phyloP scores from a whole-genome alignment of 2,797 vertebrate genomes.

The Podarcis siculus region DNA sequence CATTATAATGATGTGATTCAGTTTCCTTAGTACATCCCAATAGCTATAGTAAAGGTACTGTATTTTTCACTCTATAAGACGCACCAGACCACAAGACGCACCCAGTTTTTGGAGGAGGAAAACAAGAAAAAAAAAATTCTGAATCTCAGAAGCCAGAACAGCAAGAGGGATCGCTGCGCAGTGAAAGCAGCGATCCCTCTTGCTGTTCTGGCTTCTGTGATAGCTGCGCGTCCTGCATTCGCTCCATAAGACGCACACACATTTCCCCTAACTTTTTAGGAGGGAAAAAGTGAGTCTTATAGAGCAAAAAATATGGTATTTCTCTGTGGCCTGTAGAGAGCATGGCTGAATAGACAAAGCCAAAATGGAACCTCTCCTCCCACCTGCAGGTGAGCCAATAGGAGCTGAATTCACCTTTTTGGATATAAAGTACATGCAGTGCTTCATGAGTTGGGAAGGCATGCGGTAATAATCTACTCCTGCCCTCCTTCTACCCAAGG shows the following conservation, averaged over 20 bases:
- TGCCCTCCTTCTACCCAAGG: slow-evolving; percentile 51
- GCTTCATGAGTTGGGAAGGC: slow-evolving; percentile 25
- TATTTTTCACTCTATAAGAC: too few species aligned
- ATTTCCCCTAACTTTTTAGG: too few species aligned
- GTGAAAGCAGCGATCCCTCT: too few species aligned
- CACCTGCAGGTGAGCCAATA: slow-evolving; percentile 19
- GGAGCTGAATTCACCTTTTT: slow-evolving; percentile 19
- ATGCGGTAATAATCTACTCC: slow-evolving; percentile 28
- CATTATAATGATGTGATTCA: slow-evolving; percentile 1
- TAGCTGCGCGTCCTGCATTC: too few species aligned
- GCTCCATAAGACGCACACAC: too few species aligned
- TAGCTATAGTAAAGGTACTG: not conserved
- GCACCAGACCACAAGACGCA: too few species aligned
- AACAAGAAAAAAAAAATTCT: too few species aligned
- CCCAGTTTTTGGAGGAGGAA: too few species aligned
- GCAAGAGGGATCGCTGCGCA: too few species aligned
- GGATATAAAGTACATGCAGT: slow-evolving; percentile 45
- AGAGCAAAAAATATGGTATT: not conserved
- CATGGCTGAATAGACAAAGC: not conserved
- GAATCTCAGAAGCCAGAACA: too few species aligned
- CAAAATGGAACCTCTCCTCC: slow-evolving; percentile 1
- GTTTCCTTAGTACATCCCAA: slow-evolving; percentile 27
- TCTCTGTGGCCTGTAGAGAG: not conserved
- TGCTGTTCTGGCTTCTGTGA: too few species aligned
- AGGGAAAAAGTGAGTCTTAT: too few species aligned